Percentiles rank a stretch among this genome's conserved stretches.
phyloP scores from a whole-genome alignment of 2,113 vertebrate species.

The Natator depressus region DNA sequence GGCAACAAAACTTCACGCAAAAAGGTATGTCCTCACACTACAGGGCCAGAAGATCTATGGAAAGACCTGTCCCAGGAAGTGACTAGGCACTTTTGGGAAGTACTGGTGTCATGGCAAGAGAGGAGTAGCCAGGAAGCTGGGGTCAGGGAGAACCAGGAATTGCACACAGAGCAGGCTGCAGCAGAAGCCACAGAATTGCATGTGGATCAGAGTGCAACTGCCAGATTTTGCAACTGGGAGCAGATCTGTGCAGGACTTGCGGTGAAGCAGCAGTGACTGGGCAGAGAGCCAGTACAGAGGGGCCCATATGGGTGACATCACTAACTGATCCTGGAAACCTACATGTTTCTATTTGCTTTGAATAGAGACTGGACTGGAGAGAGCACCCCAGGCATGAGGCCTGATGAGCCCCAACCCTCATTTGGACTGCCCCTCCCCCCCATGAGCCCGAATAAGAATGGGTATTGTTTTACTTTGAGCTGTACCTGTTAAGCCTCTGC shows the following conservation, averaged over 20 bases:
- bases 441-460: not conserved
- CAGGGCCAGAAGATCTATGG: not conserved
- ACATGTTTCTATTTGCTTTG: not conserved
- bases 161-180: not conserved
- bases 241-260: not conserved
- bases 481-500: not conserved
- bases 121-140: not conserved
- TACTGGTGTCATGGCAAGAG: not conserved
- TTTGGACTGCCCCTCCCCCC: not conserved
- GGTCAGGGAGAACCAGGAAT: no score
- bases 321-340: not conserved
- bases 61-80: not conserved
- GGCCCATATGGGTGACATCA: not conserved
- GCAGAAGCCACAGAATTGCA: not conserved
- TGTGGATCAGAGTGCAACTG: not conserved
- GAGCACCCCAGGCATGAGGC: no score
- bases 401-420: not conserved
- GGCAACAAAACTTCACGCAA: slow-evolving; percentile 40
- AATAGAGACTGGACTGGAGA: not conserved
- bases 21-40: not conserved
- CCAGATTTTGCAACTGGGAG: not conserved
- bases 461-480: not conserved
- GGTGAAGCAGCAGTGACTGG: not conserved
- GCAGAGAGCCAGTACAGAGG: not conserved
- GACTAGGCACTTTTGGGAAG: not conserved